Percentiles rank a stretch among this genome's conserved stretches.
Conservation (phyloP, 2,113 vertebrate genomes). For the Odocoileus virginianus region DNA sequence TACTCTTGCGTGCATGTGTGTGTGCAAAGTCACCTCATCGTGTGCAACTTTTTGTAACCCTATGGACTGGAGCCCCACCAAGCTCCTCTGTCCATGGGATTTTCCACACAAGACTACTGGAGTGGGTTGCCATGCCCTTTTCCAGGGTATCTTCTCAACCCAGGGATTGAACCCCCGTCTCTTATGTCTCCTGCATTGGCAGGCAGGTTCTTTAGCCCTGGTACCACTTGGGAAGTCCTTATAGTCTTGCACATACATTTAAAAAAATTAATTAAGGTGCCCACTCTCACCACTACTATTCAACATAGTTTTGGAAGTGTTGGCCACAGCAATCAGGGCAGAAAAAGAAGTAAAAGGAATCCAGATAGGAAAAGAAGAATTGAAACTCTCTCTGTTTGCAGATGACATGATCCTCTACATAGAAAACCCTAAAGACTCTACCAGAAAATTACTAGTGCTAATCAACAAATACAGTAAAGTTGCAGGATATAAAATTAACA, state of each 20-base stretch:
- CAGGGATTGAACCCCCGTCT: background rate
- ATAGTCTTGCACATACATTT: background rate
- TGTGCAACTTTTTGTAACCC: background rate
- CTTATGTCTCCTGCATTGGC: background rate
- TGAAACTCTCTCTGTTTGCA: too few relatives aligned
- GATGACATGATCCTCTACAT: too few relatives aligned
- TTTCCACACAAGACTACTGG: background rate
- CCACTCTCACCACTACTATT: too few relatives aligned
- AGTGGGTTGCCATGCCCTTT: background rate
- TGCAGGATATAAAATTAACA: too few relatives aligned
- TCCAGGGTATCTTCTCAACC: background rate
- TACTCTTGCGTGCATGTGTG: background rate
- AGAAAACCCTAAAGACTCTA: too few relatives aligned
- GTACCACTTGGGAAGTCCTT: background rate
- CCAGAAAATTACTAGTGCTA: too few relatives aligned
- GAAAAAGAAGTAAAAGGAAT: too few relatives aligned
- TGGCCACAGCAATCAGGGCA: too few relatives aligned
- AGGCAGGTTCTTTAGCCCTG: background rate
- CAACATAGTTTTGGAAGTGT: too few relatives aligned
- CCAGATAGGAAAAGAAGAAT: too few relatives aligned
- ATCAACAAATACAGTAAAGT: too few relatives aligned
- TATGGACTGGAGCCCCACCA: background rate
- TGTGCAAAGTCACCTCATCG: background rate
- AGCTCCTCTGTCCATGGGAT: background rate
- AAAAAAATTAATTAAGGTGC: background rate